Evolutionary conservation across 2,113 vertebrate genomes (phyloP).

Genomic region (Colius striatus): DNA sequence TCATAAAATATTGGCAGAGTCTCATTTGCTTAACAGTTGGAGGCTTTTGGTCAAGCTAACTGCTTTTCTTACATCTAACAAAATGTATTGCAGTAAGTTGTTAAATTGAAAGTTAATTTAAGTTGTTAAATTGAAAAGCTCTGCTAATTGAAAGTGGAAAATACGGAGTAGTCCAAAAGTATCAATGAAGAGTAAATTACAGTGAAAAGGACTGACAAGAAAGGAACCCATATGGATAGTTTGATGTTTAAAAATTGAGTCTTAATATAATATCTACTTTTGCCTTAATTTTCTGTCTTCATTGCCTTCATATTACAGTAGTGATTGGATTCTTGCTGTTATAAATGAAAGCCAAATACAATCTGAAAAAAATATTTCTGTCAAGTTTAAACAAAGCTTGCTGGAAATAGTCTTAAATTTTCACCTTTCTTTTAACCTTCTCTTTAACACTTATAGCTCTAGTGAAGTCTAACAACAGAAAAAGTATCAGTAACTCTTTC

Average conservation of each 20-base stretch:
- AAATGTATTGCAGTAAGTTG: background rate
- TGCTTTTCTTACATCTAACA: background rate
- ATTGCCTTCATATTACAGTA: background rate
- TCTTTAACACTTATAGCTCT: background rate
- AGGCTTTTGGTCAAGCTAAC: conserved; percentile 2
- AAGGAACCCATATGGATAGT: background rate
- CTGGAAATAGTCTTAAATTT: background rate
- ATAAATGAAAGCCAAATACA: background rate
- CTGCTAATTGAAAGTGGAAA: background rate
- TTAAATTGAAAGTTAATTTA: background rate
- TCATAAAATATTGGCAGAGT: background rate
- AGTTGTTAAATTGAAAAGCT: background rate
- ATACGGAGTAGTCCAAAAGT: background rate
- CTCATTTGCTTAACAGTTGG: background rate
- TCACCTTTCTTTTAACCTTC: background rate
- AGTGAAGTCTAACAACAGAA: background rate
- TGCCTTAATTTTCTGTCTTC: background rate
- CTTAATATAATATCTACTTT: background rate
- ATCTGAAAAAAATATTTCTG: background rate
- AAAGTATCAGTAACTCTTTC: background rate
- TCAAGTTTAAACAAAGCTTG: background rate
- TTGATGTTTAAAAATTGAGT: background rate
- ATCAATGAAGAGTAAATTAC: background rate
- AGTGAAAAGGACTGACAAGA: background rate
- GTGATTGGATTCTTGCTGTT: background rate